These are phyloP conservation scores for Lucilia cuprina DNA, from an alignment of 1,140 invertebrate genomes.

Conservation along the genomic window DNA sequence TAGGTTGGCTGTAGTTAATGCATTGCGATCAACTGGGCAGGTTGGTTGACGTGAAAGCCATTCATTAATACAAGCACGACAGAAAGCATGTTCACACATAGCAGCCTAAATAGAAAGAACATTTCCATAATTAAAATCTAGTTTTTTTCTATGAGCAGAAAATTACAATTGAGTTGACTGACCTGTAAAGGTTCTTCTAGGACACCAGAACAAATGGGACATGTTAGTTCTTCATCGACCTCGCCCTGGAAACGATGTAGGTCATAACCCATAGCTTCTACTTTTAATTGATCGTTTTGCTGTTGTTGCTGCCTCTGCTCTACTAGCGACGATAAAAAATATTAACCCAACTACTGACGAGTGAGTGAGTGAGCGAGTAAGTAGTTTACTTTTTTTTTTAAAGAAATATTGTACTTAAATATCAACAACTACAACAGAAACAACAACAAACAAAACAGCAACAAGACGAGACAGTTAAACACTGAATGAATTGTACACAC, in stretches of 20 bases:
- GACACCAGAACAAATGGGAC: constrained; percentile 82
- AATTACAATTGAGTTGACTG: constrained; percentile 38
- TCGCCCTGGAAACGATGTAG: constrained; percentile 78
- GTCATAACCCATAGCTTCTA: constrained; percentile 77
- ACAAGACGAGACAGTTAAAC: not conserved
- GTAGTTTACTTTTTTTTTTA: not conserved
- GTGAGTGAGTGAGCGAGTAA: not conserved
- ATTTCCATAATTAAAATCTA: not conserved
- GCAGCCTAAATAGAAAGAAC: constrained; percentile 74
- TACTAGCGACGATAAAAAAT: not conserved
- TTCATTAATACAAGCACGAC: constrained; percentile 89
- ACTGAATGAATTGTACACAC: not conserved
- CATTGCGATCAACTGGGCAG: constrained; percentile 91
- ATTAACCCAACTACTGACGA: not conserved
- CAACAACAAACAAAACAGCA: no score
- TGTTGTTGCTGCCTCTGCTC: not conserved
- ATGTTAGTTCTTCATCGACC: constrained; percentile 84
- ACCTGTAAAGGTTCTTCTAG: constrained; percentile 82
- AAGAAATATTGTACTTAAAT: not conserved
- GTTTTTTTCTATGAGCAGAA: not conserved
- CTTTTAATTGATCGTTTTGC: not conserved
- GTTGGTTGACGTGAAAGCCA: constrained; percentile 92
- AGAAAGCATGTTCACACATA: constrained; percentile 95
- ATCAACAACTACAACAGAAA: not conserved
- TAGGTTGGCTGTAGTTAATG: constrained; percentile 84